Conservation (phyloP, 35 echinoderm and acorn worm species). For the Apostichopus japonicus region DNA sequence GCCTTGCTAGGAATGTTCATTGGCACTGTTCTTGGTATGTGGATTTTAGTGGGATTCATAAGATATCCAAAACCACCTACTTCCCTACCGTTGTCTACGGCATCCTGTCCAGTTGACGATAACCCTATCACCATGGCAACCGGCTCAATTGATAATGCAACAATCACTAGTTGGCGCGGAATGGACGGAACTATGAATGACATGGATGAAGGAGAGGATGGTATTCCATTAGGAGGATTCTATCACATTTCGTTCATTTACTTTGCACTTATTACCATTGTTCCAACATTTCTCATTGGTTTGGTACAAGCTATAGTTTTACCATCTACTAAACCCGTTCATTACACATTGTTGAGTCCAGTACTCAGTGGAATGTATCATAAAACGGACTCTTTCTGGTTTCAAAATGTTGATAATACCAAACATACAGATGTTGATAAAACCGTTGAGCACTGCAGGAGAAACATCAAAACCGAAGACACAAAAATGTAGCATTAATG, state of each 20-base stretch:
- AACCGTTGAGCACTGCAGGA: too few species aligned
- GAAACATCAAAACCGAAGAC: too few species aligned
- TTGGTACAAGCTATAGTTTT: background rate
- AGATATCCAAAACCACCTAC: background rate
- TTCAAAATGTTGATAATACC: background rate
- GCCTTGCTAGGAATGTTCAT: background rate
- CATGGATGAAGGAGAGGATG: background rate
- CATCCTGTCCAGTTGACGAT: background rate
- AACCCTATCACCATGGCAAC: background rate
- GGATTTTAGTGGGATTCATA: background rate
- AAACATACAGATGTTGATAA: too few species aligned
- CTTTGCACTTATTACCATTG: background rate
- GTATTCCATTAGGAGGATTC: background rate
- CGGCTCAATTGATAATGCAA: background rate
- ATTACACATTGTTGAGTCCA: background rate
- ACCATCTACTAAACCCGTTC: background rate
- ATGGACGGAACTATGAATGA: background rate
- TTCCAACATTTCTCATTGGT: background rate
- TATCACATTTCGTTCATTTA: slow-evolving; percentile 20
- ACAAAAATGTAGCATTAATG: too few species aligned
- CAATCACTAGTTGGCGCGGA: background rate
- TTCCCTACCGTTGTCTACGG: background rate
- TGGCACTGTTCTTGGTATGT: background rate
- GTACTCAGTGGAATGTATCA: background rate
- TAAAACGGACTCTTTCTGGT: background rate